Conservation (phyloP, 2,113 vertebrate genomes). For the Seriola rivoliana region DNA sequence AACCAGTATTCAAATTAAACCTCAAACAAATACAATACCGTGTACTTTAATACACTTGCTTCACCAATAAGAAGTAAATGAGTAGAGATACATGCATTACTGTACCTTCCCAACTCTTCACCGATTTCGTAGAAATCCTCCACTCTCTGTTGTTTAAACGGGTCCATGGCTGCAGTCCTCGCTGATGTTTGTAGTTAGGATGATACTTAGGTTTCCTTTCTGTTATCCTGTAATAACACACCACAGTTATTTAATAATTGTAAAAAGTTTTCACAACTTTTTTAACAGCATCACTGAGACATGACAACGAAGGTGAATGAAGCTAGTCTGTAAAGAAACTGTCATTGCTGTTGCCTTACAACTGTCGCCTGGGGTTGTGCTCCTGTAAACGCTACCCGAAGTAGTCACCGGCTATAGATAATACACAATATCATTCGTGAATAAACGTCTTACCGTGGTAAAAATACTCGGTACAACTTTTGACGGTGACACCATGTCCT, state of each 20-base stretch:
- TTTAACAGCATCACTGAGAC: too few relatives aligned
- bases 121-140: conserved; percentile 93
- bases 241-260: too few relatives aligned
- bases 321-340: too few relatives aligned
- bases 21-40: not conserved
- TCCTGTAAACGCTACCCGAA: too few relatives aligned
- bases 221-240: too few relatives aligned
- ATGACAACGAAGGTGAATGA: too few relatives aligned
- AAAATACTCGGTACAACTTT: not conserved
- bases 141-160: conserved; percentile 93
- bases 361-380: too few relatives aligned
- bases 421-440: not conserved
- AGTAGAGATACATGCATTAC: accelerated
- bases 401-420: too few relatives aligned
- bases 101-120: conserved; percentile 95
- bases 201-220: too few relatives aligned
- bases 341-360: too few relatives aligned
- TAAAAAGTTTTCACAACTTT: too few relatives aligned
- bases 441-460: not conserved
- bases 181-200: conserved; percentile 54
- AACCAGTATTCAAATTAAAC: not conserved
- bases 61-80: not conserved
- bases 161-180: conserved; percentile 87
- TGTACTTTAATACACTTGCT: too few relatives aligned
- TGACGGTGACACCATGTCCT: not conserved